A percentile compares a stretch with the other conserved stretches of the same genome.
Evolutionary conservation across 2,888 invertebrate genomes (phyloP).

Genomic region (Calameuta filiformis): DNA sequence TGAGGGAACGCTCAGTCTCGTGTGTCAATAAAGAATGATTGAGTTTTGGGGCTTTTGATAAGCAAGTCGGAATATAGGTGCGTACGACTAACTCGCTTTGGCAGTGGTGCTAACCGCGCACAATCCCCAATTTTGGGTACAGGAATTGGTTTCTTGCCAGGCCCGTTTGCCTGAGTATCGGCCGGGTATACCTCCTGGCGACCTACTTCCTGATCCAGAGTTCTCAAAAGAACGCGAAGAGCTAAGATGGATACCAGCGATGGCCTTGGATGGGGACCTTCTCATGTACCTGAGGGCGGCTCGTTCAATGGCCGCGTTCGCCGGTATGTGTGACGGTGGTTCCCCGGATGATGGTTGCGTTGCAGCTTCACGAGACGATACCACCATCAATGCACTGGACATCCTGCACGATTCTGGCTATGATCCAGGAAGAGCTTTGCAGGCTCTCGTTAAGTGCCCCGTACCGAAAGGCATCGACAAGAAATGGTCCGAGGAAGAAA

Average conservation of each 20-base stretch:
- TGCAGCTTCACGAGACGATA: conserved; percentile 96
- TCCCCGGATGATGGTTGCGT: conserved; percentile 97
- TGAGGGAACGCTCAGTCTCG: neutral
- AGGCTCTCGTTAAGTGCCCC: conserved; percentile 96
- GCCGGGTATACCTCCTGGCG: conserved; percentile 63
- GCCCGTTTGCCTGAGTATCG: conserved; percentile 74
- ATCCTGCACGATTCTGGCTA: conserved; percentile 96
- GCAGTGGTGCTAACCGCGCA: conserved; percentile 62
- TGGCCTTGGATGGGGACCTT: conserved; percentile 93
- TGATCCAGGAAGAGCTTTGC: conserved; percentile 95
- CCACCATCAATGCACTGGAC: conserved; percentile 96
- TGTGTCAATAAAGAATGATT: neutral
- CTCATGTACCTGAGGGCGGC: conserved; percentile 98
- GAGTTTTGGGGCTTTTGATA: conserved; percentile 18
- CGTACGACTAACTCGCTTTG: conserved; percentile 56
- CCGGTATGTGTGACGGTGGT: conserved; percentile 98
- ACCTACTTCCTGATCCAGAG: conserved; percentile 68
- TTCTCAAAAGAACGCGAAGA: conserved; percentile 80
- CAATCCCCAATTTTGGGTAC: conserved; percentile 61
- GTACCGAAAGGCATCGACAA: conserved; percentile 97
- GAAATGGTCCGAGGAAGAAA: conserved; percentile 98
- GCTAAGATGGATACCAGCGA: conserved; percentile 93
- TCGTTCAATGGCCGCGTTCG: conserved; percentile 98
- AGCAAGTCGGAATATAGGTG: conserved; percentile 56
- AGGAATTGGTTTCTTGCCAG: conserved; percentile 68